A percentile compares a stretch with the other conserved stretches of the same genome.
Evolutionary conservation across 2,113 vertebrate species (phyloP).

Genomic region (rabbit (Oryctolagus cuniculus)): DNA sequence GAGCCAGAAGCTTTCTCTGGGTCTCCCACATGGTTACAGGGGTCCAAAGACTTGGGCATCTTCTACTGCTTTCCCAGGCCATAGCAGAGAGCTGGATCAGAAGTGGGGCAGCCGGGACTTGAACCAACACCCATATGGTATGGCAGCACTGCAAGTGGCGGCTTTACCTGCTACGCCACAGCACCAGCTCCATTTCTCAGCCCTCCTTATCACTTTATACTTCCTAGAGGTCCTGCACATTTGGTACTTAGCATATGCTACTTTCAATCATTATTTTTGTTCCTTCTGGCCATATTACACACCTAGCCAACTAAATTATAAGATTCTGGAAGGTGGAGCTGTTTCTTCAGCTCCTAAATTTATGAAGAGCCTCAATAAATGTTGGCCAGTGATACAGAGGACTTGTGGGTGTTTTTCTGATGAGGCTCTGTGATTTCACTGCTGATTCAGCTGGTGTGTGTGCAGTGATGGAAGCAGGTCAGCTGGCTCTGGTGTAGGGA

Average conservation of each 20-base stretch:
- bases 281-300: not conserved
- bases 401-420: not conserved
- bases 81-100: too few species aligned
- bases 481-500: not conserved
- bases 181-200: not conserved
- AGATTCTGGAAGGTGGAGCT: not conserved
- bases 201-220: not conserved
- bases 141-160: too few species aligned
- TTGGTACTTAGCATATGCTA: not conserved
- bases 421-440: not conserved
- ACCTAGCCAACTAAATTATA: not conserved
- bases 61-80: too few species aligned
- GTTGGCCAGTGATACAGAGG: not conserved
- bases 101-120: too few species aligned
- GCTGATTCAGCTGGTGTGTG: not conserved
- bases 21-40: too few species aligned
- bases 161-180: too few species aligned
- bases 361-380: not conserved
- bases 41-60: too few species aligned
- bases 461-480: not conserved
- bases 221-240: not conserved
- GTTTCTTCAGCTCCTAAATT: not conserved
- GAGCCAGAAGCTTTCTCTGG: too few species aligned
- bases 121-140: too few species aligned
- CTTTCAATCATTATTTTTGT: conserved; percentile 39